Percentiles rank a stretch among this genome's conserved stretches.
Conservation (phyloP, 2,797 vertebrate species). For the Oophaga sylvatica region DNA sequence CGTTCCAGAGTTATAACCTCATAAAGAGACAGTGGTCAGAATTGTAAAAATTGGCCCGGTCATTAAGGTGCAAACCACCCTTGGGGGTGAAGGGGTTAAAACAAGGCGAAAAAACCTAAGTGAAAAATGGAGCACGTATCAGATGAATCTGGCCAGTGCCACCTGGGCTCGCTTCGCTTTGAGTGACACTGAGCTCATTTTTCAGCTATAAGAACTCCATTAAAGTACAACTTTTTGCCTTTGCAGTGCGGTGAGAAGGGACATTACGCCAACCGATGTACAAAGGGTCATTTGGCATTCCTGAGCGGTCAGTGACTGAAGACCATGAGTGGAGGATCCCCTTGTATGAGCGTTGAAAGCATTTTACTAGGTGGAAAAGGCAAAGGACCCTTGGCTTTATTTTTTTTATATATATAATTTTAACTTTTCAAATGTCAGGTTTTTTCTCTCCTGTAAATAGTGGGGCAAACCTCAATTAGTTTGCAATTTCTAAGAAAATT, state of each 20-base stretch:
- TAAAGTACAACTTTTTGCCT: slow-evolving; percentile 11
- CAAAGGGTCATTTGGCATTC: slow-evolving; percentile 97
- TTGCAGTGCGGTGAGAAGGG: slow-evolving; percentile 95
- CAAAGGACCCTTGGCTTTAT: slow-evolving; percentile 45
- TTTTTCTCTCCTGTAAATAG: slow-evolving; percentile 46
- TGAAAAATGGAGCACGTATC: background rate
- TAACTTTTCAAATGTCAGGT: slow-evolving; percentile 2
- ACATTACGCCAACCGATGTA: slow-evolving; percentile 99
- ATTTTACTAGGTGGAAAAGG: background rate
- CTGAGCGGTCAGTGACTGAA: slow-evolving; percentile 89
- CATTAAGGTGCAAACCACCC: too few relatives aligned
- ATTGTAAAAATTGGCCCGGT: too few relatives aligned
- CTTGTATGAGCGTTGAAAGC: background rate
- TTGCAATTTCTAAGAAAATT: slow-evolving; percentile 25
- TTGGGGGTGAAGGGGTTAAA: too few relatives aligned
- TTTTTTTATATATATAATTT: slow-evolving; percentile 28
- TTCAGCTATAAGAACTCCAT: background rate
- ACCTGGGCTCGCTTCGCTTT: too few relatives aligned
- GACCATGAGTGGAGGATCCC: background rate
- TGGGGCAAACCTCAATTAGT: background rate
- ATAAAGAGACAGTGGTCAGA: too few relatives aligned
- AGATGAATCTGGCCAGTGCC: background rate
- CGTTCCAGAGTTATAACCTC: too few relatives aligned
- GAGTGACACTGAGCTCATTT: background rate
- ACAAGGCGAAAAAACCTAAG: too few relatives aligned